Evolutionary conservation across 1,140 invertebrate species (phyloP).

Genomic region (Vollenhovia emeryi): DNA sequence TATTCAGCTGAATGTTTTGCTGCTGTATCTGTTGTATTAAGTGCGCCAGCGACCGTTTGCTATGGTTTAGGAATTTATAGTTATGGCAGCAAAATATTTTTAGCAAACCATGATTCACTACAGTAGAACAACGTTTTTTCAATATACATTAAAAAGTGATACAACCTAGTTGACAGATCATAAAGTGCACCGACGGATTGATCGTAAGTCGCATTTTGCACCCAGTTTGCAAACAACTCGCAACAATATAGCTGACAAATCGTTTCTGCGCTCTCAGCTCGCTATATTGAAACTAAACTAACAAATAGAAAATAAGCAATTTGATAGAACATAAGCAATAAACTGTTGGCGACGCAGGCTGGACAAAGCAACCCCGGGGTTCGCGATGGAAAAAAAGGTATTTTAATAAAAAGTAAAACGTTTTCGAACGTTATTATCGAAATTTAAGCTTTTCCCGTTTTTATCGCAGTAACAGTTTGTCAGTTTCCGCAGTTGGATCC

Average conservation of each 20-base stretch:
- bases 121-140: too few relatives aligned
- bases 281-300: neutral
- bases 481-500: neutral
- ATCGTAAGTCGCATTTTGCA: neutral
- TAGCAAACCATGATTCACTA: too few relatives aligned
- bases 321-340: too few relatives aligned
- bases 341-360: neutral
- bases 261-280: neutral
- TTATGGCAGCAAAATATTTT: too few relatives aligned
- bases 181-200: neutral
- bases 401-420: conserved; percentile 18
- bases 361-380: neutral
- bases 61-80: too few relatives aligned
- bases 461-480: conserved; percentile 21
- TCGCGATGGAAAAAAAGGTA: neutral
- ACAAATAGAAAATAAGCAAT: neutral
- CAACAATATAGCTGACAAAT: neutral
- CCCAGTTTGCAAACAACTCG: conserved; percentile 14
- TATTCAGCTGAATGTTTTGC: too few relatives aligned
- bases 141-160: neutral
- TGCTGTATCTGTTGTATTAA: too few relatives aligned
- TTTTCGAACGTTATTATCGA: conserved; percentile 16
- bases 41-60: too few relatives aligned
- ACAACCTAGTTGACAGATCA: neutral
- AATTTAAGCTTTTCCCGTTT: conserved; percentile 3